Conservation (phyloP, 2,797 vertebrate genomes). For the Falco novaeseelandiae region DNA sequence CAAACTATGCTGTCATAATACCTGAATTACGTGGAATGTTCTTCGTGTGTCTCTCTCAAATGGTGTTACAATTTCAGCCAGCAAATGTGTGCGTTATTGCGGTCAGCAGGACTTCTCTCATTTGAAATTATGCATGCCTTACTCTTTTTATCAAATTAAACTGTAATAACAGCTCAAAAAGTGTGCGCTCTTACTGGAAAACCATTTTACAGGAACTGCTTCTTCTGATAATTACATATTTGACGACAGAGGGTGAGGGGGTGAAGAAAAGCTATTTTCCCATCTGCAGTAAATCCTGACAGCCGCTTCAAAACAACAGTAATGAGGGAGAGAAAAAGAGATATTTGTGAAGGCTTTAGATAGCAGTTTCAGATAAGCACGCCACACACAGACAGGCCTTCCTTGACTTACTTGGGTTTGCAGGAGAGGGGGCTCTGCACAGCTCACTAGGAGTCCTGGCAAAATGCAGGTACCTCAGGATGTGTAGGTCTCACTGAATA, state of each 20-base stretch:
- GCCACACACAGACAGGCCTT: not conserved
- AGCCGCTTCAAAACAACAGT: constrained; percentile 27
- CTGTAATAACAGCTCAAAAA: not conserved
- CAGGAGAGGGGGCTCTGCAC: not conserved
- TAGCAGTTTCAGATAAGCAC: not conserved
- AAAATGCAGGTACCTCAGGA: not conserved
- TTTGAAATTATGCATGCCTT: not conserved
- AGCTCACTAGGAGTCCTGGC: not conserved
- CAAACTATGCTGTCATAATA: not conserved
- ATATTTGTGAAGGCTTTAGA: not conserved
- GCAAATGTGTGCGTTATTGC: not conserved
- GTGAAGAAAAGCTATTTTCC: constrained; percentile 66
- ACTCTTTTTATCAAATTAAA: not conserved
- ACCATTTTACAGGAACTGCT: constrained; percentile 38
- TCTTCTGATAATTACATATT: constrained; percentile 55
- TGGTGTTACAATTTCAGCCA: not conserved
- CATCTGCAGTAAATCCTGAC: constrained; percentile 62
- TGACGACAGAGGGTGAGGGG: constrained; percentile 64
- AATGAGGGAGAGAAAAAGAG: constrained; percentile 1
- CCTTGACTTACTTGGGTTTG: not conserved
- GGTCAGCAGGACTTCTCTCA: not conserved
- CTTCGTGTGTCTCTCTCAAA: not conserved
- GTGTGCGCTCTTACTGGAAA: not conserved
- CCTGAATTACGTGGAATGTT: not conserved
- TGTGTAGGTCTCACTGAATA: not conserved